Conservation (phyloP, 2,888 invertebrate genomes). For the Oligia strigilis region DNA sequence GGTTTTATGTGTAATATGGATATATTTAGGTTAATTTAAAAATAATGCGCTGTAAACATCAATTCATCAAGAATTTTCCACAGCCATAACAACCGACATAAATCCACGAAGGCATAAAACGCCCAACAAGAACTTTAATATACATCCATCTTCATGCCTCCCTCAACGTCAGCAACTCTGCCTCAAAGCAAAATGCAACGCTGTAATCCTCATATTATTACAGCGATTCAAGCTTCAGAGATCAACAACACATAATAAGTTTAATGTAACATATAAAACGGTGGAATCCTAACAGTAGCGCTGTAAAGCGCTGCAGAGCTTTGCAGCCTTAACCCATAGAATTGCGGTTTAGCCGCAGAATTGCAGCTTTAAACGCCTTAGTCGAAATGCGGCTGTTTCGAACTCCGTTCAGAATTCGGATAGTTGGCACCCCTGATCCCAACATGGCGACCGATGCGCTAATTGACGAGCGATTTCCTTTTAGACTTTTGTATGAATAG, state of each 20-base stretch:
- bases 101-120: constrained; percentile 33
- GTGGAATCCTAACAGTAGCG: constrained; percentile 35
- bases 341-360: constrained; percentile 65
- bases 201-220: constrained; percentile 43
- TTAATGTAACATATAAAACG: constrained; percentile 56
- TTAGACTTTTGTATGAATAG: constrained; percentile 48
- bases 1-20: background rate
- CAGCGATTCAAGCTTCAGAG: constrained; percentile 40
- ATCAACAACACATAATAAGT: constrained; percentile 58
- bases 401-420: constrained; percentile 54
- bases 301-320: constrained; percentile 55
- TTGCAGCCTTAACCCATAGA: constrained; percentile 63
- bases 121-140: constrained; percentile 36
- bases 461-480: constrained; percentile 55
- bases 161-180: background rate
- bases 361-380: constrained; percentile 68
- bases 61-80: constrained; percentile 11
- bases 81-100: constrained; percentile 13
- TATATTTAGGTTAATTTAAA: background rate
- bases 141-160: constrained; percentile 15
- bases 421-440: constrained; percentile 63
- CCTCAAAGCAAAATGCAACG: constrained; percentile 43
- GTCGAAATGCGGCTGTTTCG: constrained; percentile 55
- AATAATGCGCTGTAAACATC: background rate
- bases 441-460: constrained; percentile 51